Conservation (phyloP, 2,113 vertebrate genomes). For the Galemys pyrenaicus region DNA sequence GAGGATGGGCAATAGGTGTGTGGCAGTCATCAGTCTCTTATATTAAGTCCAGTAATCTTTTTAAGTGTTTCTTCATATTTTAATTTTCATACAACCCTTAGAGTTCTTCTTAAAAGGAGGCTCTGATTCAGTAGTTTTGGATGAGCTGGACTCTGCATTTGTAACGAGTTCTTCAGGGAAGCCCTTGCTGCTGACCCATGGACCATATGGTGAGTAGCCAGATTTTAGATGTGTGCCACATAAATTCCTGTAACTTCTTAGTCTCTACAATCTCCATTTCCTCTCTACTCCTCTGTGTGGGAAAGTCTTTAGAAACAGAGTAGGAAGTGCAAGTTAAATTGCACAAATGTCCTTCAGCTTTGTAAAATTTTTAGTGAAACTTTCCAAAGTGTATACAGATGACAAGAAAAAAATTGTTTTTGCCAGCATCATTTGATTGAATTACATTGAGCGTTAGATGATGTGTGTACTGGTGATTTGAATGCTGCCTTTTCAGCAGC, state of each 20-base stretch:
- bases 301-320: background rate
- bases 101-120: background rate
- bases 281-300: background rate
- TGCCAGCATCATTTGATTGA: background rate
- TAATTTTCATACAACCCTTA: background rate
- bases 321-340: background rate
- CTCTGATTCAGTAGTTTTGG: background rate
- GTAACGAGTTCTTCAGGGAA: background rate
- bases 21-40: background rate
- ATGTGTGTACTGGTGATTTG: background rate
- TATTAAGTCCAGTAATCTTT: background rate
- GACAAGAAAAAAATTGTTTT: background rate
- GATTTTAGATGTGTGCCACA: background rate
- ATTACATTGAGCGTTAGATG: slow-evolving; percentile 12
- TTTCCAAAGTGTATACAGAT: background rate
- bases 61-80: background rate
- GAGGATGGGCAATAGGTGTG: background rate
- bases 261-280: background rate
- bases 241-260: background rate
- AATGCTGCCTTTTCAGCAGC: slow-evolving; percentile 14
- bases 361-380: background rate
- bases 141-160: background rate
- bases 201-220: background rate
- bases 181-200: rapidly evolving
- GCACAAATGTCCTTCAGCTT: background rate